Percentiles rank a stretch among this genome's conserved stretches.
These are phyloP conservation scores for Borostomias antarcticus DNA, from an alignment of 2,797 vertebrate genomes.

Conservation along the genomic window DNA sequence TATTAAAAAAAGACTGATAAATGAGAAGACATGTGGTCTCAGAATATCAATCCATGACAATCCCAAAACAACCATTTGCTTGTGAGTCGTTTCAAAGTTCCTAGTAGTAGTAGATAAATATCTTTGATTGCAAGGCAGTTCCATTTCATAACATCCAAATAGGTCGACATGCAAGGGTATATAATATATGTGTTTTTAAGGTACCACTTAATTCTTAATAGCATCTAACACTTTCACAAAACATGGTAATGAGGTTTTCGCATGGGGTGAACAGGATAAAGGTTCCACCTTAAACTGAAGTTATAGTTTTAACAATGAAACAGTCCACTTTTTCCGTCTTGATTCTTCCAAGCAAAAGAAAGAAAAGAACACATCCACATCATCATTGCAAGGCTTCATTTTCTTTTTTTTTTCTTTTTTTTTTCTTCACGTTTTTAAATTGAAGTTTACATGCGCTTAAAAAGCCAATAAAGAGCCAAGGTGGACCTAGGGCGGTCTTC, in stretches of 20 bases:
- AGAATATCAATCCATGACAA: slow-evolving; percentile 38
- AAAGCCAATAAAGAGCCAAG: slow-evolving; percentile 85
- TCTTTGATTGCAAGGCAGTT: slow-evolving; percentile 81
- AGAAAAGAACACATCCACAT: slow-evolving; percentile 86
- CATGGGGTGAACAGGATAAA: slow-evolving; percentile 72
- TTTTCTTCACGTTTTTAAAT: slow-evolving; percentile 69
- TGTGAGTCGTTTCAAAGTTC: slow-evolving; percentile 63
- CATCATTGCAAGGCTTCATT: slow-evolving; percentile 85
- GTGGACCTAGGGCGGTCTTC: slow-evolving; percentile 80
- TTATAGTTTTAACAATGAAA: slow-evolving; percentile 77
- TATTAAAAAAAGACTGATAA: slow-evolving; percentile 22
- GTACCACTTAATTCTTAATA: slow-evolving; percentile 62
- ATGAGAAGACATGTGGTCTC: slow-evolving; percentile 26
- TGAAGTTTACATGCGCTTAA: slow-evolving; percentile 86
- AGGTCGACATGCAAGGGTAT: slow-evolving; percentile 83
- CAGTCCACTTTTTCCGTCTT: slow-evolving; percentile 75
- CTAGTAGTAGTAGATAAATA: slow-evolving; percentile 77
- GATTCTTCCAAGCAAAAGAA: slow-evolving; percentile 85
- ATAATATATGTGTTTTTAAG: slow-evolving; percentile 72
- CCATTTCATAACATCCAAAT: slow-evolving; percentile 83
- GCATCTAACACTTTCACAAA: slow-evolving; percentile 78
- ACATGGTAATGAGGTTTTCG: slow-evolving; percentile 67
- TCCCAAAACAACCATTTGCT: slow-evolving; percentile 53
- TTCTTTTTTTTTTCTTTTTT: slow-evolving; percentile 57
- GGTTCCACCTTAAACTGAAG: slow-evolving; percentile 81